Base-by-base conservation (phyloP, 2,113 vertebrate species). In the human (Homo sapiens) region DNA sequence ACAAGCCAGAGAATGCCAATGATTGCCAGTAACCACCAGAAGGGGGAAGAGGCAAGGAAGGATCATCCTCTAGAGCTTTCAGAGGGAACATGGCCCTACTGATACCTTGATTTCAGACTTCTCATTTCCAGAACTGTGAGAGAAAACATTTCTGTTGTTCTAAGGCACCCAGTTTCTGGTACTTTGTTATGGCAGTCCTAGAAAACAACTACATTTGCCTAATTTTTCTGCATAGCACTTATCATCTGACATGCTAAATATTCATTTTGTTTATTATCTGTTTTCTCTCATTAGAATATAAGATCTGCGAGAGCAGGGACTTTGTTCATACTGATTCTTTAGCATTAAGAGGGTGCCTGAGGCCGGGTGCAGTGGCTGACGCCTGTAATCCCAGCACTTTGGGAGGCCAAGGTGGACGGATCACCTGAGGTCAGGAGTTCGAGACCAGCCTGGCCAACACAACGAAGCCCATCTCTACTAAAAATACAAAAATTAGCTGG, bases 141-240 rank as follows among this genome's bases (percentile, higher is more conserved):
- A 89, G 5, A 91, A 85, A 61, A 84, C 27, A 93, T 50, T 45
- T 84, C 35, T 81, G 17, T 86, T 52, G 57, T 61, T 97, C 90
- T 64, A 87, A 93, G 30, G 23, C 64, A 94, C 16, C 20, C 20
- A 61, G 48, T 61, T 86, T 92, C 6, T 90, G 35, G 23, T 18
- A 35, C 50, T 86, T 86, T 20, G 55, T 80, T 80, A 76, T 3
- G 17, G 48, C 30, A 90, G 75, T 32, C 48, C 25, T 90, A 81
- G 35, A 27, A 90, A 93, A 94, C 6, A 4, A 93, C 78, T 70
- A 52, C 4, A 27, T n/a, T 79, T 61, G 30, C 16, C 64, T 82
- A 70, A 57, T 70, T 91, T 72, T 89, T 85, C 52, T 59, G 20
- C 66, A 72, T 40, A 43, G 27, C 32, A 57, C 38, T 88, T 93